These are phyloP conservation scores for Synergus umbraculus DNA, from an alignment of 2,888 invertebrate species.

Conservation along the genomic window DNA sequence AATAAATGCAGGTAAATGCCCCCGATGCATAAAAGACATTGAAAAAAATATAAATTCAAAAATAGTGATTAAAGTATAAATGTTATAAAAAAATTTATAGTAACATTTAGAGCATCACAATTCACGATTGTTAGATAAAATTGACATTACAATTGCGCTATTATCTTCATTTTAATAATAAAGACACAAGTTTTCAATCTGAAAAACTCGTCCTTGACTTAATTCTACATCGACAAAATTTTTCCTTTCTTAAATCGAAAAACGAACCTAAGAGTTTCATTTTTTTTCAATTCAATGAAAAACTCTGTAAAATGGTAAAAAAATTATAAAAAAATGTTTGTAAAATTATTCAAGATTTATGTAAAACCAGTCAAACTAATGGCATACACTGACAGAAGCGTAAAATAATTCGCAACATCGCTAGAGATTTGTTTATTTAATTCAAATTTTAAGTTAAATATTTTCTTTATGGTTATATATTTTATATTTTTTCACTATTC, in stretches of 20 bases:
- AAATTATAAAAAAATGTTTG: background rate
- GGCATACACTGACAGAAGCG: constrained; percentile 20
- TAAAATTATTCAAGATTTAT: background rate
- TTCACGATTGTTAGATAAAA: constrained; percentile 30
- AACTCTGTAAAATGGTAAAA: background rate
- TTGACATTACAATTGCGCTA: constrained; percentile 40
- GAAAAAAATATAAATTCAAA: constrained; percentile 21
- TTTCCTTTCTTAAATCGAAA: background rate
- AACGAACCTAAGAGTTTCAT: background rate
- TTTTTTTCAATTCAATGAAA: background rate
- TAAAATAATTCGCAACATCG: constrained; percentile 23
- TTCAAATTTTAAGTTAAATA: constrained; percentile 8
- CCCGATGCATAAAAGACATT: constrained; percentile 7
- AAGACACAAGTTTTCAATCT: background rate
- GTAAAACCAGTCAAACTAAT: background rate
- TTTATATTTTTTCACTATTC: background rate
- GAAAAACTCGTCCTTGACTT: background rate
- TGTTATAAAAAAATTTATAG: background rate
- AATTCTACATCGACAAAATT: background rate
- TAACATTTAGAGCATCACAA: constrained; percentile 22
- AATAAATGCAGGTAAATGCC: constrained; percentile 23
- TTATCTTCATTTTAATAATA: constrained; percentile 2
- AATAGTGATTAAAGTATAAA: constrained; percentile 4
- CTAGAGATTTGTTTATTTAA: constrained; percentile 9
- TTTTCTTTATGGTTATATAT: background rate